Evolutionary conservation across 1,140 invertebrate genomes (phyloP).

Genomic region (Drosophila asahinai): DNA sequence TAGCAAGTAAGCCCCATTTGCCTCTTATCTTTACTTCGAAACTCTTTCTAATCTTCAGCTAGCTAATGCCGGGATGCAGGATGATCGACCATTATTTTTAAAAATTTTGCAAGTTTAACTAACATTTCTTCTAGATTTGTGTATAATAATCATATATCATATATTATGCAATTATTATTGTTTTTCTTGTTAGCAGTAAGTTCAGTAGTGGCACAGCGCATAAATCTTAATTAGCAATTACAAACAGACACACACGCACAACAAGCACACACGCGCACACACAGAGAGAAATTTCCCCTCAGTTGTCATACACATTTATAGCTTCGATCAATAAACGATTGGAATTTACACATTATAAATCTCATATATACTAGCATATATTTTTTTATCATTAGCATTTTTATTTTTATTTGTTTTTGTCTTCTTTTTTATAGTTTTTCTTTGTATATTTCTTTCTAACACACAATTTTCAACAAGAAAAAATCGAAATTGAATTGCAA

Average conservation of each 20-base stretch:
- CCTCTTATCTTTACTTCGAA: background rate
- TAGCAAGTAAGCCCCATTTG: background rate
- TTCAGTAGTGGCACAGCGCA: slow-evolving; percentile 70
- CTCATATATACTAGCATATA: slow-evolving; percentile 20
- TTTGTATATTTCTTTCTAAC: slow-evolving; percentile 10
- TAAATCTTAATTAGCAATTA: slow-evolving; percentile 40
- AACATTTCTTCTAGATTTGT: slow-evolving; percentile 58
- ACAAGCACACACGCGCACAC: background rate
- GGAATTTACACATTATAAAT: slow-evolving; percentile 13
- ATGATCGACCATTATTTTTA: slow-evolving; percentile 6
- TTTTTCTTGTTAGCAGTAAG: slow-evolving; percentile 66
- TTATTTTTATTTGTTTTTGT: background rate
- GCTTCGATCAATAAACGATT: slow-evolving; percentile 1
- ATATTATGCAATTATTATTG: slow-evolving; percentile 61
- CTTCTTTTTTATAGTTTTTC: background rate
- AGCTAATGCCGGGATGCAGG: slow-evolving; percentile 24
- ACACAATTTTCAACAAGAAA: slow-evolving; percentile 15
- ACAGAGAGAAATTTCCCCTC: background rate
- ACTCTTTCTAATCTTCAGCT: slow-evolving; percentile 14
- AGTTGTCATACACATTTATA: slow-evolving; percentile 5
- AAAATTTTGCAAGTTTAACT: slow-evolving; percentile 67
- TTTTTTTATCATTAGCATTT: background rate
- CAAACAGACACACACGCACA: background rate
- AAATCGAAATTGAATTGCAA: slow-evolving; percentile 26
- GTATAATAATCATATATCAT: slow-evolving; percentile 22